Base-by-base conservation (phyloP, 1,140 invertebrate genomes). In the Ylistrum balloti region DNA sequence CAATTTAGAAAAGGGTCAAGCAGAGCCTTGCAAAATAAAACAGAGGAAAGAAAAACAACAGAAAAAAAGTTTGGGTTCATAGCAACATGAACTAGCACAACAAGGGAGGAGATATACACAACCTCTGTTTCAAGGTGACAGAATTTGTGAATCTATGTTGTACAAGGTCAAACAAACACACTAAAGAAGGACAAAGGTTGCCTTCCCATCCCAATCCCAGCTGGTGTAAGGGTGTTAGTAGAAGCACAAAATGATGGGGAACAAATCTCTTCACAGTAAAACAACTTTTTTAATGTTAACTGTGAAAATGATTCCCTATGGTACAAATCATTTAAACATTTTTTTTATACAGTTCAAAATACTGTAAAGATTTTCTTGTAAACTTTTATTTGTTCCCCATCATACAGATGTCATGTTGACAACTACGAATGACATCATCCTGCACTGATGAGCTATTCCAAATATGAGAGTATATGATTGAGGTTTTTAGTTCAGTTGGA, bases 1-100 rank as follows among this genome's bases (percentile, higher is more conserved):
- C 56, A 17, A 28, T 74, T 74, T 28, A 28, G 56, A 74, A 74
- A 74, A 28, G 17, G 56, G 56, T 74, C 56, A 74, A 74, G 56
- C 56, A 74, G 22, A 74, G 56, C 56, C 56, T 74, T n/a, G 28
- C 56, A 74, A 74, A 74, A 74, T 28, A 74, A 74, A 74, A 74
- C 28, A n/a, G n/a, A 74, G 56, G 56, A 74, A 28, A 74, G 28
- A 28, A n/a, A 74, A 74, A 74, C 5, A 28, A 74, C 56, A 74
- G 56, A 28, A 74, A 1, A 74, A 28, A n/a, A n/a, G n/a, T n/a
- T n/a, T n/a, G 56, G 56, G 17, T 22, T 74, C 56, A 45, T 17
- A 17, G 41, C 17, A n/a, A 74, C 56, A 74, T 11, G 28, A 74
- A 74, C 56, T 74, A 74, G 56, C 56, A 74, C 56, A 74, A 74